These are phyloP conservation scores for Andrena chrysosceles DNA, from an alignment of 2,888 invertebrate species.

Conservation along the genomic window DNA sequence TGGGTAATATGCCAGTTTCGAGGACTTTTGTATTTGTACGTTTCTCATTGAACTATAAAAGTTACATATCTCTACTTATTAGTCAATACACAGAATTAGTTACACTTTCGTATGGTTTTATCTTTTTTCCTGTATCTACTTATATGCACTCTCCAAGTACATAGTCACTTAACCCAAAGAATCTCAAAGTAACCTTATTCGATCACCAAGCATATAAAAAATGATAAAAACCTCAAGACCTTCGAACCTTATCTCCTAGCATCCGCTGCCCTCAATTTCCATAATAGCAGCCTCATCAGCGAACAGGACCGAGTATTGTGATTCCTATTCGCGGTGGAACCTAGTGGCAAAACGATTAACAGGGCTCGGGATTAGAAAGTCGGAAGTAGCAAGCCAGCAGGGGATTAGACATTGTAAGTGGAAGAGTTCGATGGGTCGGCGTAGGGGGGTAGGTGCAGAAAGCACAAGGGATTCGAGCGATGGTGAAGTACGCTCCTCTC, in stretches of 20 bases:
- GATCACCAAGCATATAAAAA: too few relatives aligned
- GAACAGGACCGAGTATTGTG: not conserved
- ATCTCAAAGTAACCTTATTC: not conserved
- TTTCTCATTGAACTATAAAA: too few relatives aligned
- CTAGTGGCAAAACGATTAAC: conserved; percentile 41
- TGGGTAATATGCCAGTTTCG: too few relatives aligned
- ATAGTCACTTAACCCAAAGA: not conserved
- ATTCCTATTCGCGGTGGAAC: conserved; percentile 12
- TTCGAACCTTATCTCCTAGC: too few relatives aligned
- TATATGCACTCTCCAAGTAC: not conserved
- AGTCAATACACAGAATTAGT: too few relatives aligned
- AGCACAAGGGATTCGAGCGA: conserved; percentile 55
- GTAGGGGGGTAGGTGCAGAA: conserved; percentile 61
- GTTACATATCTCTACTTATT: too few relatives aligned
- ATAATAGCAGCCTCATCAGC: too few relatives aligned
- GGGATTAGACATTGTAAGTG: conserved; percentile 29
- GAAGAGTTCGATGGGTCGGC: conserved; percentile 40
- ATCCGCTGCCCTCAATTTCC: too few relatives aligned
- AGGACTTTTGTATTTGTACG: too few relatives aligned
- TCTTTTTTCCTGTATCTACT: too few relatives aligned
- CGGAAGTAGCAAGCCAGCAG: conserved; percentile 30
- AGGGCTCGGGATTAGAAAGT: conserved; percentile 49
- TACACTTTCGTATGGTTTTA: too few relatives aligned
- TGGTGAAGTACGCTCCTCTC: conserved; percentile 57
- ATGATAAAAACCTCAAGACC: too few relatives aligned